Conservation (phyloP, 2,113 vertebrate species). For the Castor canadensis region DNA sequence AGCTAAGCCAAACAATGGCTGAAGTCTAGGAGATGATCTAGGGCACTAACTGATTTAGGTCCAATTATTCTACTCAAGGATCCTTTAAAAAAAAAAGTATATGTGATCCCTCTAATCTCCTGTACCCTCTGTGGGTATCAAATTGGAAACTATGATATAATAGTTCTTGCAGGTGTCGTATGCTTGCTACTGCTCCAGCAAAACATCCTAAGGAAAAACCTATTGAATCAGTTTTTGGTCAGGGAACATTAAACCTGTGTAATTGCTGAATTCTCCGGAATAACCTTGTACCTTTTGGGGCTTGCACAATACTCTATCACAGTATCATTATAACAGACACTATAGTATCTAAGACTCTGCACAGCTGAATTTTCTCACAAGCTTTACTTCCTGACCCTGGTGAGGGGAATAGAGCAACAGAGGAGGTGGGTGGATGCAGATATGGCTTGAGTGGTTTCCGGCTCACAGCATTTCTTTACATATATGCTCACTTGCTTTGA, state of each 20-base stretch:
- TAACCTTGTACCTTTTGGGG: background rate
- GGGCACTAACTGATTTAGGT: too few relatives aligned
- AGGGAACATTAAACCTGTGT: conserved; percentile 47
- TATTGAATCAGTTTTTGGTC: conserved; percentile 22
- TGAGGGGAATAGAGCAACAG: conserved; percentile 34
- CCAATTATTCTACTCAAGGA: too few relatives aligned
- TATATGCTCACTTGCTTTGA: background rate
- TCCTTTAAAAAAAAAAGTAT: background rate
- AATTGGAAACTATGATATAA: conserved; percentile 39
- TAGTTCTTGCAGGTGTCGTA: conserved; percentile 40
- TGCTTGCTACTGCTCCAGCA: background rate
- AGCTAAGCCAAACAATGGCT: too few relatives aligned
- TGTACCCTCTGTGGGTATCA: conserved; percentile 57
- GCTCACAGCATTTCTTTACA: conserved; percentile 48
- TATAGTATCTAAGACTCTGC: background rate
- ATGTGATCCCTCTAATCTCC: background rate
- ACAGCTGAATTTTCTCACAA: conserved; percentile 35
- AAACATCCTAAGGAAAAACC: conserved; percentile 22
- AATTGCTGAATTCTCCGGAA: conserved; percentile 29
- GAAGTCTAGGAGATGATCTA: too few relatives aligned
- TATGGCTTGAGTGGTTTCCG: conserved; percentile 65
- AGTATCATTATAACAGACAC: conserved; percentile 16
- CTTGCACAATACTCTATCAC: background rate
- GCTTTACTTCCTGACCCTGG: conserved; percentile 65
- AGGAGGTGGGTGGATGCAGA: conserved; percentile 58